Evolutionary conservation across 2,797 vertebrate species (phyloP), one percentile per base, ranked within the genome.

Genomic region (Diplodus puntazzo): DNA sequence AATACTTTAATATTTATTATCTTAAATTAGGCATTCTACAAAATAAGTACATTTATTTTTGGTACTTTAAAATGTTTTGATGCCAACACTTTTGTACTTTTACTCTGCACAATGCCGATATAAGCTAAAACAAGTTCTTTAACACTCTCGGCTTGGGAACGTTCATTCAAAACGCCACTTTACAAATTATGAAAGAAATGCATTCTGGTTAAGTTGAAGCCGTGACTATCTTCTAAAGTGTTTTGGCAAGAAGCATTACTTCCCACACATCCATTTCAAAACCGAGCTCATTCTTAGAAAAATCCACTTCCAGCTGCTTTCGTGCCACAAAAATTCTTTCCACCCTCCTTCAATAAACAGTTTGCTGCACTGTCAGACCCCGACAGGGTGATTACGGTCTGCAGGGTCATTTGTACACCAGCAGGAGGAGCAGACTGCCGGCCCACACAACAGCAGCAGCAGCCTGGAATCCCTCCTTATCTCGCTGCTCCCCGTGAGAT

Each of bases 381-480:
- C 16, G 27, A 20, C 5, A 13, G 25, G 27, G 43, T 14, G n/a
- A 14, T 67, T 4, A 69, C 46, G 17, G 11, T 4, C 39, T 45
- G 77, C 79, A 87, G 68, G 64, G 39, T 34, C 17, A 5, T n/a
- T 12, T 80, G 17, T 43, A 2, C 52, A 69, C 89, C 94, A 91
- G 80, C 82, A 94, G 93, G 89, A 73, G 94, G 89, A 6, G 92
- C 75, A 66, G 58, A 65, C 34, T 58, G 5, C 12, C 67, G 58
- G 65, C 14, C 11, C 30, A 10, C 2, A 11, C 74, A 58, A 78
- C 64, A 82, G 46, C 82, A 69, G 42, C 87, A 68, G 42, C 87
- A 85, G 80, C 64, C 82, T 75, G 82, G 82, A 92, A 75, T 90
- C 90, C 68, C 58, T 83, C 60, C 85, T 89, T 89, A 83, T 92